Evolutionary conservation across 2,888 invertebrate genomes (phyloP).

Genomic region (Tachina lurida): DNA sequence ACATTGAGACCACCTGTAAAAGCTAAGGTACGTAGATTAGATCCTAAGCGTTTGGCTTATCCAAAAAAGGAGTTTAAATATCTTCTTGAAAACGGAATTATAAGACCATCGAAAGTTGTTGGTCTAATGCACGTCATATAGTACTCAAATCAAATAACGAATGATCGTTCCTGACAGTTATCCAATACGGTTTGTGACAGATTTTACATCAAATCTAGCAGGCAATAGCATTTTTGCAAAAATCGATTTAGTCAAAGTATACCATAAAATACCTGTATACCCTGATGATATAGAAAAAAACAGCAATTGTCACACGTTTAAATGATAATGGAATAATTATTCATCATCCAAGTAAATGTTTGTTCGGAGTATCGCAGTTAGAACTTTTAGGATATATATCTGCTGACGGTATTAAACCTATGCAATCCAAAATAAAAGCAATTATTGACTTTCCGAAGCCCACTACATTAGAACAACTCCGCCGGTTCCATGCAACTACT

Average conservation of each 20-base stretch:
- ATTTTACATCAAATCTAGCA: conserved; percentile 65
- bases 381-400: too few species aligned
- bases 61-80: conserved; percentile 63
- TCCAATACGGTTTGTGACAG: conserved; percentile 73
- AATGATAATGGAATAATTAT: too few species aligned
- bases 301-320: conserved; percentile 31
- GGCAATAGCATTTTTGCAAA: conserved; percentile 53
- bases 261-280: conserved; percentile 74
- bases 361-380: too few species aligned
- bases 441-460: too few species aligned
- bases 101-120: conserved; percentile 73
- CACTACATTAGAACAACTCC: too few species aligned
- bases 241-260: conserved; percentile 38
- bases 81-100: conserved; percentile 78
- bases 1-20: conserved; percentile 52
- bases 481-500: not conserved
- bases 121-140: too few species aligned
- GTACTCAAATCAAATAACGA: conserved; percentile 70
- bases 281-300: conserved; percentile 52
- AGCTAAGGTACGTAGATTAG: conserved; percentile 49
- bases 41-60: conserved; percentile 41
- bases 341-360: too few species aligned
- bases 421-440: too few species aligned
- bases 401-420: too few species aligned
- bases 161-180: conserved; percentile 54